phyloP scores from a whole-genome alignment of 2,797 vertebrate genomes.

The Hippocampus kuda region DNA sequence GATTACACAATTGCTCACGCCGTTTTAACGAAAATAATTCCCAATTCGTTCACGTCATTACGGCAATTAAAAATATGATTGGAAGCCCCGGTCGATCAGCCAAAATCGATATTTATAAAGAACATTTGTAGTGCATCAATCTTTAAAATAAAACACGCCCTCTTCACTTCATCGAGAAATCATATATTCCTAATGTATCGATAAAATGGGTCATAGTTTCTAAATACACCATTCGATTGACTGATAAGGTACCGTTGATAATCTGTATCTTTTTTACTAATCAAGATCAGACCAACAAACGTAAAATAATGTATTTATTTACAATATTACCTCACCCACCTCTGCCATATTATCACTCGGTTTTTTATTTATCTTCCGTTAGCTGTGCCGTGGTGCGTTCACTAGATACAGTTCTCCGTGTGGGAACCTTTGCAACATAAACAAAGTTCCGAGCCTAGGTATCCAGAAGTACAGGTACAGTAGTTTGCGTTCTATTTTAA shows the following conservation, averaged over 20 bases:
- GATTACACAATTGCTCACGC: not conserved
- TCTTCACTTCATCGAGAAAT: not conserved
- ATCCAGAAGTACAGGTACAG: too few species aligned
- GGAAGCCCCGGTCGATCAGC: not conserved
- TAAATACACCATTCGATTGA: not conserved
- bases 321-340: conserved; percentile 32
- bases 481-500: not conserved
- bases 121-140: not conserved
- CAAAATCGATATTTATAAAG: too few species aligned
- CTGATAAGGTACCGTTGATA: not conserved
- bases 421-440: not conserved
- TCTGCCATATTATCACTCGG: conserved; percentile 51
- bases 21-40: not conserved
- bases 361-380: conserved; percentile 36
- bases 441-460: conserved; percentile 26
- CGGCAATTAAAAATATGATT: not conserved
- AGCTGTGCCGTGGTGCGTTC: conserved; percentile 17
- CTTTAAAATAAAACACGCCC: not conserved
- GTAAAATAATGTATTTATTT: not conserved
- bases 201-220: not conserved
- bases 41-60: too few species aligned
- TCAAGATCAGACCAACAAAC: not conserved
- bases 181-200: not conserved
- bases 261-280: not conserved
- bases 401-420: conserved; percentile 20